Evolutionary conservation across 2,797 vertebrate species (phyloP), one percentile per base, ranked within the genome.

Genomic region (Cynodonichthys magdalenae): DNA sequence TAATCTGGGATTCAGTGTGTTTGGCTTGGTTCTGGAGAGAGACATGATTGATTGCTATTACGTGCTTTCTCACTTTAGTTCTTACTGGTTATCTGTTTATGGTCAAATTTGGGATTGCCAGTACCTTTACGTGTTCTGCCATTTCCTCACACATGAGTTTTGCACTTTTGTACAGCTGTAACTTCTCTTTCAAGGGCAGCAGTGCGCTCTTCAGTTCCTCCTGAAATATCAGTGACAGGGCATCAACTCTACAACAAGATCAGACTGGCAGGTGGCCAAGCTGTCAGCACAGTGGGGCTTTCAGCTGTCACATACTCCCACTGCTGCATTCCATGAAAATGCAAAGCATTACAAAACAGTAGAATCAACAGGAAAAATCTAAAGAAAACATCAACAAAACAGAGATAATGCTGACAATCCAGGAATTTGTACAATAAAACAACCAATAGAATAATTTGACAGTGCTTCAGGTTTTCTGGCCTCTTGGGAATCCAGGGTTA

Each of bases 161-260:
- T 0, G 79, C 81, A 63, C 89, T 92, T 48, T 66, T 89, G 83
- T 91, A 92, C 53, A 80, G 63, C 65, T 91, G 89, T 74, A 94
- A 59, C 73, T 92, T 94, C 20, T 91, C 92, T 79, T 92, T 91
- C 67, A 94, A 80, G 69, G 91, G 89, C 73, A 84, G 75, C 48
- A 94, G 65, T 0, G 92, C 92, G 6, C 39, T 92, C 81, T 91
- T 93, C 52, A 94, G 88, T 77, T 94, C 93, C 67, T 88, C 94
- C 94, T 94, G 52, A 27, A 85, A 87, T 71, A 70, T 74, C 66
- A 85, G 27, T 67, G 67, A 80, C 72, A 81, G 62, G 66, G n/a
- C 52, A 79, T 66, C 61, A 57, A 69, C 79, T 57, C 62, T 66
- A 77, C 20, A 66, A 82, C 71, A 74, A 73, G 75, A 75, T 86